Conservation (phyloP, 2,797 vertebrate genomes). For the Sphenodon punctatus region DNA sequence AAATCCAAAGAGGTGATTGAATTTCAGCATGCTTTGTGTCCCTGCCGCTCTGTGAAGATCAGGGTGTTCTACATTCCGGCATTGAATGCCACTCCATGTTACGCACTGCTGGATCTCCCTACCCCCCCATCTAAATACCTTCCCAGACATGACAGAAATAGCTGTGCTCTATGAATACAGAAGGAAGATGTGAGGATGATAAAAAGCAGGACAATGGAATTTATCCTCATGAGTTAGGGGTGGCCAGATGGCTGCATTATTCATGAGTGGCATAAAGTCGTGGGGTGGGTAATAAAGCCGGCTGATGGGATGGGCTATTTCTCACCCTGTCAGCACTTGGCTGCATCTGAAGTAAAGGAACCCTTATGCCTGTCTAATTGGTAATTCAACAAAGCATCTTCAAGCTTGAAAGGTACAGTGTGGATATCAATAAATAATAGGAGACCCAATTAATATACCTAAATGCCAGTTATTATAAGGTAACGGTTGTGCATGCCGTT, state of each 20-base stretch:
- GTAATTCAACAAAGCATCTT: background rate
- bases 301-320: background rate
- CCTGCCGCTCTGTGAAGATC: background rate
- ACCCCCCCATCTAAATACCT: background rate
- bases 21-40: background rate
- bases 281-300: background rate
- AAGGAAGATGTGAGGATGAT: background rate
- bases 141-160: background rate
- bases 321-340: background rate
- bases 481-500: fast-evolving
- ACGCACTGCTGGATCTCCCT: background rate
- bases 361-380: background rate
- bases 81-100: background rate
- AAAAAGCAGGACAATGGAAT: background rate
- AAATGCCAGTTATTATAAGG: background rate
- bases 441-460: background rate
- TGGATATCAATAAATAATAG: background rate
- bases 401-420: background rate
- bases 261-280: background rate
- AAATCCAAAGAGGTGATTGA: background rate
- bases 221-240: background rate
- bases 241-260: constrained; percentile 22
- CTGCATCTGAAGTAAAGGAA: background rate
- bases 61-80: background rate
- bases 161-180: background rate